Percentiles rank a stretch among this genome's conserved stretches.
Conservation (phyloP, 2,888 invertebrate species). For the Diarsia rubi region DNA sequence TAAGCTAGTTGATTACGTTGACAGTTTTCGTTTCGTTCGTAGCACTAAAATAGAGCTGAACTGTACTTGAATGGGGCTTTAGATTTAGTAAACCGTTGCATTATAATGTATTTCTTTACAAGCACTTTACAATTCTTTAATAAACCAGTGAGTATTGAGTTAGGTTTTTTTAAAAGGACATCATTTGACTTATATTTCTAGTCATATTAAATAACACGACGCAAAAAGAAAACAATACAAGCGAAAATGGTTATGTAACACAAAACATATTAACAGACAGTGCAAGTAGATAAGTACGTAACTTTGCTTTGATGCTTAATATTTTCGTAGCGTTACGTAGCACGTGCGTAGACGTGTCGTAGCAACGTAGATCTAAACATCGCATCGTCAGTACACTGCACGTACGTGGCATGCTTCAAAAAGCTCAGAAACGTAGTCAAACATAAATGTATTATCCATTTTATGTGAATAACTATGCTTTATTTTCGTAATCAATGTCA, state of each 20-base stretch:
- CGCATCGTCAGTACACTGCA: constrained; percentile 16
- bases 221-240: background rate
- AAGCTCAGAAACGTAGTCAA: constrained; percentile 32
- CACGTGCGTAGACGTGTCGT: constrained; percentile 69
- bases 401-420: constrained; percentile 36
- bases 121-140: background rate
- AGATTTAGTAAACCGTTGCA: background rate
- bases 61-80: background rate
- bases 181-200: background rate
- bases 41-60: background rate
- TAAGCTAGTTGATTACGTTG: background rate
- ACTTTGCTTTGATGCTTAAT: constrained; percentile 21
- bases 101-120: background rate
- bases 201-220: background rate
- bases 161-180: background rate
- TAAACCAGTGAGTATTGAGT: background rate
- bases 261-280: background rate
- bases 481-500: constrained; percentile 62
- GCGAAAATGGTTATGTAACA: background rate
- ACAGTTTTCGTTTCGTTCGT: background rate
- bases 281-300: background rate
- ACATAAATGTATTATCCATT: constrained; percentile 33
- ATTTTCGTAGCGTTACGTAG: constrained; percentile 71
- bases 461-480: constrained; percentile 42
- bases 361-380: constrained; percentile 59